Percentiles rank a stretch among this genome's conserved stretches.
These are phyloP conservation scores for Acromyrmex charruanus DNA, from an alignment of 1,140 invertebrate genomes.

Conservation along the genomic window DNA sequence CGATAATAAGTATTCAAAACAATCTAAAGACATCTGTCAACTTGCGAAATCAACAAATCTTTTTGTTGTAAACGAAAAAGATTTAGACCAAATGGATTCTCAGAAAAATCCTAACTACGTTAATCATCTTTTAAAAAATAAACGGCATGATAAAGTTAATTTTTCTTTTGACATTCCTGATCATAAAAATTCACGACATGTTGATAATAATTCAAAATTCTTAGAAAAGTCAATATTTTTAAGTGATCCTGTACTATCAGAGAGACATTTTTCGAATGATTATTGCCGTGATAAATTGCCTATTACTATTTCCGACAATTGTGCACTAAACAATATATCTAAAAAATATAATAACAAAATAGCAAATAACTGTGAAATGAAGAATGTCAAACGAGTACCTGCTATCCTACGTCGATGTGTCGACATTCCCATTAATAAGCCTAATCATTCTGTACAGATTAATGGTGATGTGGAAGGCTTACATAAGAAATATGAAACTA, in stretches of 20 bases:
- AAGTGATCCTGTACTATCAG: neutral
- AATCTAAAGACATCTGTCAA: neutral
- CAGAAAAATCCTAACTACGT: neutral
- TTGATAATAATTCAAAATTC: neutral
- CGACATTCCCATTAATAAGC: neutral
- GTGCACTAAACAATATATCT: neutral
- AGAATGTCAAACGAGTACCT: slow-evolving; percentile 35
- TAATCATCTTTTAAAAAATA: neutral
- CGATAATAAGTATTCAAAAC: neutral
- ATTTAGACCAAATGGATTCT: neutral
- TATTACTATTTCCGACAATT: neutral
- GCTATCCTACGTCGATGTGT: neutral
- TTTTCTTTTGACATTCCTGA: neutral
- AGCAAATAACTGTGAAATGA: neutral
- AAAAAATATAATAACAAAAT: neutral
- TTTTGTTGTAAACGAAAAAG: neutral
- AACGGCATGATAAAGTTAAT: neutral
- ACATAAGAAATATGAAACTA: neutral
- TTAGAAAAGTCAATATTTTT: neutral
- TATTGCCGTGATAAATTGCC: neutral
- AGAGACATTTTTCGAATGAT: neutral
- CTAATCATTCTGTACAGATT: neutral
- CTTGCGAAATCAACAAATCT: neutral
- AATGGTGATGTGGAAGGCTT: neutral
- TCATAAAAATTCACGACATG: neutral